These are phyloP conservation scores for Hemistola chrysoprasaria DNA, from an alignment of 2,888 invertebrate species.

Conservation along the genomic window DNA sequence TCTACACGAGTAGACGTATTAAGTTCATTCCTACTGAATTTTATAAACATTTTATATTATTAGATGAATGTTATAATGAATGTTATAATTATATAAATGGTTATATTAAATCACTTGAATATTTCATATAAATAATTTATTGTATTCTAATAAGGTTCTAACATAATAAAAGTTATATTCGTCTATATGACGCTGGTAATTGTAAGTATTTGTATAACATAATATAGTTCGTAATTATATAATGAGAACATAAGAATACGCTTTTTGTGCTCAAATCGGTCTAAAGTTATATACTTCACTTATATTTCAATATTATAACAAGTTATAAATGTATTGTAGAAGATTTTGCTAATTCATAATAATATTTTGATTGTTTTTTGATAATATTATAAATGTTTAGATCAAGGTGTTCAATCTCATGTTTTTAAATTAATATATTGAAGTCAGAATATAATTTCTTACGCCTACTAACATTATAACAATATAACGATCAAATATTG, in stretches of 20 bases:
- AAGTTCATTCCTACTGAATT: conserved; percentile 53
- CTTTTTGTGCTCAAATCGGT: conserved; percentile 80
- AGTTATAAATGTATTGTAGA: conserved; percentile 39
- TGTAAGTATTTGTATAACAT: conserved; percentile 53
- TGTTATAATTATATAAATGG: conserved; percentile 51
- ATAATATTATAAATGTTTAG: conserved; percentile 40
- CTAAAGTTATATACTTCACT: conserved; percentile 50
- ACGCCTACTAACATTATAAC: conserved; percentile 58
- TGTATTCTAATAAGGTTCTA: conserved; percentile 68
- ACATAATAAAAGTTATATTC: conserved; percentile 61
- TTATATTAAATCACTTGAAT: conserved; percentile 59
- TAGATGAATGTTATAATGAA: conserved; percentile 40
- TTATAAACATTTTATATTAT: conserved; percentile 41
- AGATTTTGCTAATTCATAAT: conserved; percentile 42
- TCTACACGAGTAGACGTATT: conserved; percentile 36
- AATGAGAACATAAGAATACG: conserved; percentile 52
- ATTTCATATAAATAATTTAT: conserved; percentile 62
- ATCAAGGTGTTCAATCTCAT: conserved; percentile 71
- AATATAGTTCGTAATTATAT: conserved; percentile 42
- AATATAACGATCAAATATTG: conserved; percentile 39
- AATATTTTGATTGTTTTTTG: conserved; percentile 30
- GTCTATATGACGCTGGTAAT: conserved; percentile 77
- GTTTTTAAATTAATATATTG: conserved; percentile 35
- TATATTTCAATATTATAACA: conserved; percentile 35
- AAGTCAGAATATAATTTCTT: conserved; percentile 46